Percentiles rank a stretch among this genome's conserved stretches.
These are phyloP conservation scores for Polyergus mexicanus DNA, from an alignment of 1,140 invertebrate genomes.

Conservation along the genomic window DNA sequence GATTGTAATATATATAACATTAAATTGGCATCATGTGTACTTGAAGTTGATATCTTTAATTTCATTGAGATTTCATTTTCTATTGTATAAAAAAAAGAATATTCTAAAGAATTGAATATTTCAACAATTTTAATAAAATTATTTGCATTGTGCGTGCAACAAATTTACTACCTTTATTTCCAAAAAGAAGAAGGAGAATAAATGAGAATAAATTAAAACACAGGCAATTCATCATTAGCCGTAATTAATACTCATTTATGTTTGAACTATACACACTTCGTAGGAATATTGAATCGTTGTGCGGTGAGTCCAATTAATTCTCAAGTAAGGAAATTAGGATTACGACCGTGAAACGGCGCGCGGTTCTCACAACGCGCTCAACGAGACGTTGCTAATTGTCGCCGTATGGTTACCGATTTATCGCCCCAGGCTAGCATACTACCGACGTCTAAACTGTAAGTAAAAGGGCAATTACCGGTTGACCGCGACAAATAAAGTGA, in stretches of 20 bases:
- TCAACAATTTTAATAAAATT: not conserved
- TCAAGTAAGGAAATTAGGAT: constrained; percentile 62
- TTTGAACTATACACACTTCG: constrained; percentile 2
- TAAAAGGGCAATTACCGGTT: constrained; percentile 55
- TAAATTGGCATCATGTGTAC: not conserved
- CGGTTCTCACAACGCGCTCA: constrained; percentile 50
- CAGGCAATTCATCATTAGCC: not conserved
- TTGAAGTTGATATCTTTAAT: not conserved
- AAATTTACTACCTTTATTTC: not conserved
- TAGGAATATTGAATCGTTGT: constrained; percentile 35
- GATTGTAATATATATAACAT: not conserved
- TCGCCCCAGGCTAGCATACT: not conserved
- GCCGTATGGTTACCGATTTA: constrained; percentile 63
- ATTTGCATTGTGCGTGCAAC: not conserved
- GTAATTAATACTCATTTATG: constrained; percentile 13
- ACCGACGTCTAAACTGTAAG: constrained; percentile 53
- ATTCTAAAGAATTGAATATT: not conserved
- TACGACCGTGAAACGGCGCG: constrained; percentile 50
- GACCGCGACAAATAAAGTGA: constrained; percentile 56
- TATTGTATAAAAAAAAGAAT: not conserved
- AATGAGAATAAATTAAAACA: not conserved
- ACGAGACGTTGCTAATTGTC: constrained; percentile 64
- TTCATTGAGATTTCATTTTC: not conserved
- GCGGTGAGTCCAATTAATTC: constrained; percentile 58
- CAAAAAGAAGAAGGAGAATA: not conserved